Evolutionary conservation across 2,113 vertebrate species (phyloP).

Genomic region (Solea solea): DNA sequence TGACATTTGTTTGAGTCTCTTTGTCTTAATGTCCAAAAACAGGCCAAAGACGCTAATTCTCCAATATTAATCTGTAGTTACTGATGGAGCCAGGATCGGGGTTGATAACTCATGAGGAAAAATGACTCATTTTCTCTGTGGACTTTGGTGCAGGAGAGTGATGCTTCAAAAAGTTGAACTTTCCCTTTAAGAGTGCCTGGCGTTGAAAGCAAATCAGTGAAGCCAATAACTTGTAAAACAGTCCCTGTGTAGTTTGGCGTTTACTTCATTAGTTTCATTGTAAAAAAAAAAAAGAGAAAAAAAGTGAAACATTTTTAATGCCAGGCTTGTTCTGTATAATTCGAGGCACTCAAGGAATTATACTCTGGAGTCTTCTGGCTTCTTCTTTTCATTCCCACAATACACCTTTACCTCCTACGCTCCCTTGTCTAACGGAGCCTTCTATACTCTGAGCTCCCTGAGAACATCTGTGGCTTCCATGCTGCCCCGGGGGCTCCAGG

Average conservation of each 20-base stretch:
- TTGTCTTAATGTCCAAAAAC: too few relatives aligned
- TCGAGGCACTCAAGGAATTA: slow-evolving; percentile 59
- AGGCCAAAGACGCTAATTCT: too few relatives aligned
- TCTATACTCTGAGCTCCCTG: slow-evolving; percentile 70
- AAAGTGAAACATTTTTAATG: slow-evolving; percentile 40
- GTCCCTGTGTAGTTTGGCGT: slow-evolving; percentile 61
- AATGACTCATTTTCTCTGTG: too few relatives aligned
- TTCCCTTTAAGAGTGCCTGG: too few relatives aligned
- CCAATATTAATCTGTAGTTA: too few relatives aligned
- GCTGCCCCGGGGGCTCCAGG: slow-evolving; percentile 76
- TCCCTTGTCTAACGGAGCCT: slow-evolving; percentile 58
- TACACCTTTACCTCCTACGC: slow-evolving; percentile 70
- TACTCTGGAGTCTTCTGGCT: slow-evolving; percentile 61
- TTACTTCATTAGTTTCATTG: slow-evolving; percentile 64
- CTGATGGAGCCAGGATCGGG: too few relatives aligned
- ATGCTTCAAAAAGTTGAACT: too few relatives aligned
- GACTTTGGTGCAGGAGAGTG: too few relatives aligned
- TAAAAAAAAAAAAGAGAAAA: neutral
- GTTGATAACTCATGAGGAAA: too few relatives aligned
- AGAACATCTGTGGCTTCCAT: slow-evolving; percentile 81
- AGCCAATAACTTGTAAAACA: slow-evolving; percentile 40
- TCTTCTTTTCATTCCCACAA: slow-evolving; percentile 70
- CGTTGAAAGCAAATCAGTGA: slow-evolving; percentile 24
- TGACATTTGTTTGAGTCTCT: too few relatives aligned
- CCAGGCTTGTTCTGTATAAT: slow-evolving; percentile 50